These are phyloP conservation scores for Coenobita brevimanus DNA, from an alignment of 1,140 invertebrate species.

Conservation along the genomic window DNA sequence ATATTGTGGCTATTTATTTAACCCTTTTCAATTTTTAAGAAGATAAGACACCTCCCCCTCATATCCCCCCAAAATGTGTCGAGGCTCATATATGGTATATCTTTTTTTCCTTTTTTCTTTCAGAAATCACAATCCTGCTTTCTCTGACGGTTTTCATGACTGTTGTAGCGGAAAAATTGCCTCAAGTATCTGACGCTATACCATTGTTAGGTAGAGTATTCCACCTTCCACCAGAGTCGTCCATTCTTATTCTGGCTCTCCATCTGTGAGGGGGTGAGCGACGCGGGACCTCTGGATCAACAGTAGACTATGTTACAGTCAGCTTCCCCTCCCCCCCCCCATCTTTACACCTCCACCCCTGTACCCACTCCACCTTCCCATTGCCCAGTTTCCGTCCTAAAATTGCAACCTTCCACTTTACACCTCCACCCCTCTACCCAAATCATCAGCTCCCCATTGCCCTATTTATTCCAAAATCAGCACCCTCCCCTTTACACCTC, in stretches of 20 bases:
- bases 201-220: constrained; percentile 88
- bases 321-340: background rate
- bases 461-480: too few relatives aligned
- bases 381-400: background rate
- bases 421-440: too few relatives aligned
- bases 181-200: constrained; percentile 82
- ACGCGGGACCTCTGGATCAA: constrained; percentile 27
- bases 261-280: constrained; percentile 47
- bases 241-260: constrained; percentile 25
- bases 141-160: constrained; percentile 83
- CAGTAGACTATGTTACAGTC: background rate
- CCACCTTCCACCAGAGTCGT: constrained; percentile 46
- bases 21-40: background rate
- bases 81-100: constrained; percentile 56
- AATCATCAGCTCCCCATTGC: too few relatives aligned
- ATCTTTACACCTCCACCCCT: background rate
- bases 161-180: constrained; percentile 79
- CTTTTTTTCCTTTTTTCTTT: constrained; percentile 68
- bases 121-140: constrained; percentile 83
- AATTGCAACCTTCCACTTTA: too few relatives aligned
- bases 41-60: background rate
- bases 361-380: background rate
- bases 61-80: constrained; percentile 31
- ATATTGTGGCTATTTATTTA: too few relatives aligned
- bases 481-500: too few relatives aligned